Evolutionary conservation across 2,797 vertebrate species (phyloP).

Genomic region (Sarcoramphus papa): DNA sequence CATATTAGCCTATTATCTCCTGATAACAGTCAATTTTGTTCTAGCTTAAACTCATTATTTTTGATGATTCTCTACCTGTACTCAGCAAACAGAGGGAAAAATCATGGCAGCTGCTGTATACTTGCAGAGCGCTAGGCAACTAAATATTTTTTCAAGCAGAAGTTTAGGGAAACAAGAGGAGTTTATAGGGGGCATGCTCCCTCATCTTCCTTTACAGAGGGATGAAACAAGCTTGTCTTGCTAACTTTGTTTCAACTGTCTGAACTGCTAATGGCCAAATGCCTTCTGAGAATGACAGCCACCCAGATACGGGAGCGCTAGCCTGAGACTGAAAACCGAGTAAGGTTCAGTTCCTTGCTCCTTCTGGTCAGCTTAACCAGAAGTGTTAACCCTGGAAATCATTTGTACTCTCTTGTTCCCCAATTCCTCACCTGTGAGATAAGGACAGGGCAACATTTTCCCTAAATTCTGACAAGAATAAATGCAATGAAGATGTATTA

Average conservation of each 20-base stretch:
- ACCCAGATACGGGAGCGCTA: rapidly evolving
- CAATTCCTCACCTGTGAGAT: not conserved
- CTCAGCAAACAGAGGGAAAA: not conserved
- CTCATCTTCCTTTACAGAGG: not conserved
- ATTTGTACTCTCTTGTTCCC: not conserved
- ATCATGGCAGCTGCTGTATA: not conserved
- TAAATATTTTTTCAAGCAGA: not conserved
- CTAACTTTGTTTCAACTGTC: not conserved
- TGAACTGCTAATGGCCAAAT: not conserved
- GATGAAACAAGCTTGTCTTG: not conserved
- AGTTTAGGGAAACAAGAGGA: not conserved
- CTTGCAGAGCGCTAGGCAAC: not conserved
- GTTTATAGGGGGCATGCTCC: not conserved
- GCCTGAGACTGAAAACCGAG: not conserved
- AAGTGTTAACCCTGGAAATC: not conserved
- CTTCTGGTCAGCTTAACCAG: not conserved
- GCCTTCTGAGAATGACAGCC: not conserved
- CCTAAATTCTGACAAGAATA: not conserved
- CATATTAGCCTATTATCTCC: not conserved
- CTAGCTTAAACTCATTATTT: not conserved
- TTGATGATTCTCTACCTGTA: not conserved
- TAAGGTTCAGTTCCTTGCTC: not conserved
- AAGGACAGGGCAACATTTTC: not conserved
- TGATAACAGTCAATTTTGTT: not conserved
- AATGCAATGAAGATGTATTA: not conserved